Evolutionary conservation across 2,113 vertebrate species (phyloP).

Genomic region (Lampris incognitus): DNA sequence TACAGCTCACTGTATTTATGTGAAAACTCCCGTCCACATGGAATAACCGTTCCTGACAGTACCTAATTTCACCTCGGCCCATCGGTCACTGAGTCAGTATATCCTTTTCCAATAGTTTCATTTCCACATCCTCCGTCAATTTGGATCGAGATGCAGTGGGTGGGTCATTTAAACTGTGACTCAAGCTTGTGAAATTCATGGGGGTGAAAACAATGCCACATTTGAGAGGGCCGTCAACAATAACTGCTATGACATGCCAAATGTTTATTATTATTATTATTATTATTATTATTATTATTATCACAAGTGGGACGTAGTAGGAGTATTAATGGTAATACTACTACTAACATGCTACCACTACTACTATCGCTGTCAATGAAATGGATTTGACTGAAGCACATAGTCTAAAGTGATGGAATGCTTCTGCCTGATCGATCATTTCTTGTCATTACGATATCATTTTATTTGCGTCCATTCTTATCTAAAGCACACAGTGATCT

Average conservation of each 20-base stretch:
- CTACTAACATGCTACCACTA: no score
- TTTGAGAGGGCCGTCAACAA: slow-evolving; percentile 55
- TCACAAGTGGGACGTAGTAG: no score
- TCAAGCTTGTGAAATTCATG: slow-evolving; percentile 66
- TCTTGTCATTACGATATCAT: background rate
- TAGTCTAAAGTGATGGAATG: background rate
- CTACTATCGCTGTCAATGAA: no score
- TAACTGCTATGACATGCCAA: slow-evolving; percentile 4
- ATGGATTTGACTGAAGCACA: no score
- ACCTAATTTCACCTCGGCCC: slow-evolving; percentile 50
- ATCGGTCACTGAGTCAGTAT: slow-evolving; percentile 68
- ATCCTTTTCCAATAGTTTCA: slow-evolving; percentile 65
- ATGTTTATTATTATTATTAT: slow-evolving; percentile 4
- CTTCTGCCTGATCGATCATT: no score
- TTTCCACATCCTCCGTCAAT: slow-evolving; percentile 72
- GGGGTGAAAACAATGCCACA: slow-evolving; percentile 51
- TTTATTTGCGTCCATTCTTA: background rate
- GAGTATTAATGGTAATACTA: no score
- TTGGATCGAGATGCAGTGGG: slow-evolving; percentile 50
- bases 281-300: background rate
- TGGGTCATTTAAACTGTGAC: slow-evolving; percentile 73
- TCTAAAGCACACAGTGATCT: no score
- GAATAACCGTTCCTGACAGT: slow-evolving; percentile 50
- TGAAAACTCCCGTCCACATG: slow-evolving; percentile 50
- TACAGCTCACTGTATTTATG: slow-evolving; percentile 67